Evolutionary conservation across 2,797 vertebrate species (phyloP).

Genomic region (Enteromius afrohamiltoni): DNA sequence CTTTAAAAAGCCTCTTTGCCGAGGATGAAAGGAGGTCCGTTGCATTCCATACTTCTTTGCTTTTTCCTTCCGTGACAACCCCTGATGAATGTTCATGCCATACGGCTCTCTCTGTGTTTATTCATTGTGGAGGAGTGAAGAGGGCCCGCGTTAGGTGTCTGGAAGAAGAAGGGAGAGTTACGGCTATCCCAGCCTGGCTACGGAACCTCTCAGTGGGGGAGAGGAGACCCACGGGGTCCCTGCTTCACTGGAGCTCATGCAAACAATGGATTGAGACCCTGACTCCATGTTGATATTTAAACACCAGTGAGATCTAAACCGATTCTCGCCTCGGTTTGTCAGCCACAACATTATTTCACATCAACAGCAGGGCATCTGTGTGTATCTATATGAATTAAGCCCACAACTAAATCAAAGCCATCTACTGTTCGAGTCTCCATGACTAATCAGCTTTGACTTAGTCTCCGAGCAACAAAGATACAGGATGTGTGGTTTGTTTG

Average conservation of each 20-base stretch:
- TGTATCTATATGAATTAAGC: constrained; percentile 6
- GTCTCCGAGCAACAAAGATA: constrained; percentile 49
- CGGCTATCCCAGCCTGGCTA: constrained; percentile 46
- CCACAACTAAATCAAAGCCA: constrained; percentile 33
- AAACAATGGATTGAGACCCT: constrained; percentile 21
- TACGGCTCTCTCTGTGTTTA: constrained; percentile 52
- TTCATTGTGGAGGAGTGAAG: constrained; percentile 10
- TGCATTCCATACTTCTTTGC: constrained; percentile 70
- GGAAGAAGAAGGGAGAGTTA: constrained; percentile 40
- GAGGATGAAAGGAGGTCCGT: constrained; percentile 43
- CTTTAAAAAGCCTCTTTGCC: constrained; percentile 57
- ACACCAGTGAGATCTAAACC: constrained; percentile 14
- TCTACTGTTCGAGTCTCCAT: constrained; percentile 27
- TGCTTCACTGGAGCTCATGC: constrained; percentile 11
- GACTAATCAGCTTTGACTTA: constrained; percentile 61
- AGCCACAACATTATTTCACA: constrained; percentile 20
- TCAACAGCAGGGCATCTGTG: constrained; percentile 25
- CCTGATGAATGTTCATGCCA: constrained; percentile 62
- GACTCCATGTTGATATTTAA: neutral
- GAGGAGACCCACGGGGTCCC: neutral
- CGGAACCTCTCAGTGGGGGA: constrained; percentile 49
- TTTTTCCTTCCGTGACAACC: constrained; percentile 68
- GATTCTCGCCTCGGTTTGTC: neutral
- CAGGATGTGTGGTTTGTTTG: constrained; percentile 67
- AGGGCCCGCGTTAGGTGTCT: neutral